Base-by-base conservation (phyloP, 2,888 invertebrate genomes). In the Eupithecia pulchellata region DNA sequence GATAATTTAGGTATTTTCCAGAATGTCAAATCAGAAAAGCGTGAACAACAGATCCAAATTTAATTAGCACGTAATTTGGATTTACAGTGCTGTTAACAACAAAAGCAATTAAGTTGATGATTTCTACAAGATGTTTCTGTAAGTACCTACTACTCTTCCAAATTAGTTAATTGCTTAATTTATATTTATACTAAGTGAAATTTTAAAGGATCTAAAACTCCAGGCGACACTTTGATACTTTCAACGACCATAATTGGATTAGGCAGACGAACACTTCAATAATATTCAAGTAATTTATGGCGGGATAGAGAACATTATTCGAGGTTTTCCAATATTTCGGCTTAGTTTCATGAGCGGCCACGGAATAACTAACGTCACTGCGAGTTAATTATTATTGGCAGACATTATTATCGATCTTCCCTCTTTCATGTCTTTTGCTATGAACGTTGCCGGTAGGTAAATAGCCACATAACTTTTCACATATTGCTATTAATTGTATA, bases 41-140 rank as follows among this genome's bases (percentile, higher is more conserved):
- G 47, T 66, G 20, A 39, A 27, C 27, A 63, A 60, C 52, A 63
- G 57, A n/a, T 17, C 32, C 42, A 58, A 63, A 65, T 65, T 72
- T 68, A 72, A 72, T 72, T 68, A 72, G 61, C 62, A 57, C 65
- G 57, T 42, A 68, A 68, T 72, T 68, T 32, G 36, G 60, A 29
- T 36, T 17, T 29, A 72, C 68, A 68, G 65, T 34, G 68, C 62
- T 62, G 55, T 60, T 17, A 62, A 71, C 61, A 62, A 62, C 64
- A 42, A 36, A 62, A 57, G 62, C 62, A 68, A 71, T 71, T 61
- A 61, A 30, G 39, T 64, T 57, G 55, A 67, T 42, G 32, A 61
- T 55, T 64, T 65, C n/a, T 32, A 57, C 57, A 57, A 57, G 57
- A 29, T 27, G 57, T 57, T 57, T 29, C 29, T 29, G 57, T 29